Conservation (phyloP, 1,140 invertebrate genomes). For the Pararge aegeria region DNA sequence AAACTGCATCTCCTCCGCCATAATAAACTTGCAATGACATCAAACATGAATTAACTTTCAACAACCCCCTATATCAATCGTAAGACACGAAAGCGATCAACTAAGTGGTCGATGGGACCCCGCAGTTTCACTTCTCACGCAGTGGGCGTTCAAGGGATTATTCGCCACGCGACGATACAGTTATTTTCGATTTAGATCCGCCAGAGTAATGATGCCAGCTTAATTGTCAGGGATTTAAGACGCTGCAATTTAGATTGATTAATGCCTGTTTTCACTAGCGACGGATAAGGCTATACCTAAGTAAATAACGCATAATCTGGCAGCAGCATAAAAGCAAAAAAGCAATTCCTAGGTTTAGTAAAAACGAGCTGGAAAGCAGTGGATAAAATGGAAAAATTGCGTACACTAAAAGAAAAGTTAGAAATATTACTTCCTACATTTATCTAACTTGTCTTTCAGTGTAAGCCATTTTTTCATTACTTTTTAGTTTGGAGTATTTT, state of each 20-base stretch:
- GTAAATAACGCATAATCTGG: not conserved
- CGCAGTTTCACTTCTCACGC: slow-evolving; percentile 72
- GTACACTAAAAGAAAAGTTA: too few species aligned
- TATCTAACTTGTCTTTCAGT: too few species aligned
- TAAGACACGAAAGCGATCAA: slow-evolving; percentile 41
- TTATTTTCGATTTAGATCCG: slow-evolving; percentile 73
- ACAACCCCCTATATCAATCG: slow-evolving; percentile 64
- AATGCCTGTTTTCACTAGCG: slow-evolving; percentile 16
- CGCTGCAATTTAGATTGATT: slow-evolving; percentile 54
- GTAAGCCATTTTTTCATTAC: too few species aligned
- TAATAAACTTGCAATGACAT: slow-evolving; percentile 68
- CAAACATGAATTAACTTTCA: slow-evolving; percentile 75
- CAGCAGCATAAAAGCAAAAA: too few species aligned
- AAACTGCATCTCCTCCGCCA: slow-evolving; percentile 58
- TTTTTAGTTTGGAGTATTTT: too few species aligned
- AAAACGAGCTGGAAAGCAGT: too few species aligned
- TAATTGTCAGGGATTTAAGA: slow-evolving; percentile 58
- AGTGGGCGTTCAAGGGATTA: slow-evolving; percentile 66
- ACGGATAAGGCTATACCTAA: not conserved
- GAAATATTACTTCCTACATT: too few species aligned
- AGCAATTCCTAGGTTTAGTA: too few species aligned
- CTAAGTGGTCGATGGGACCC: slow-evolving; percentile 20
- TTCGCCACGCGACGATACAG: slow-evolving; percentile 66
- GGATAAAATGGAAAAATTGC: too few species aligned
- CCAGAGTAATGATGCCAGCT: slow-evolving; percentile 61